These are phyloP conservation scores for Prionailurus bengalensis DNA, from an alignment of 2,113 vertebrate genomes.

Conservation along the genomic window DNA sequence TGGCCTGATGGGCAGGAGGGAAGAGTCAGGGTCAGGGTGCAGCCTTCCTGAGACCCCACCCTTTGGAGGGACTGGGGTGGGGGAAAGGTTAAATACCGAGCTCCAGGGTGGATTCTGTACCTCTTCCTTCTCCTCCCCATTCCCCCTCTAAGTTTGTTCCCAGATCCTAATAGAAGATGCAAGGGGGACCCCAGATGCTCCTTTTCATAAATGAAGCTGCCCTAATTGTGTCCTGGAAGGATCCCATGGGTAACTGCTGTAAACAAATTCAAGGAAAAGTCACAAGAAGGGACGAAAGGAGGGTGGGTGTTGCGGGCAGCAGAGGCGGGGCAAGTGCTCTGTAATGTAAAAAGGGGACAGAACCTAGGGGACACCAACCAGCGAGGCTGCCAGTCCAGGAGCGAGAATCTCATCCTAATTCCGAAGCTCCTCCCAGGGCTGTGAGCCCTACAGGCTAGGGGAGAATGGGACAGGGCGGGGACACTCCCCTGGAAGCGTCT, in stretches of 20 bases:
- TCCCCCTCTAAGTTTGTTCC: background rate
- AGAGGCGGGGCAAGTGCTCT: background rate
- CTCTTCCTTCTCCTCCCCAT: accelerated
- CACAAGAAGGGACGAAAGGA: background rate
- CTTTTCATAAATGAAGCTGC: background rate
- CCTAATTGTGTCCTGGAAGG: background rate
- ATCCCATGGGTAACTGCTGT: background rate
- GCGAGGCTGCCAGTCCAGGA: background rate
- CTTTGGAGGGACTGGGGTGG: background rate
- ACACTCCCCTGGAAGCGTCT: background rate
- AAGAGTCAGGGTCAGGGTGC: background rate
- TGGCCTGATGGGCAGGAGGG: background rate
- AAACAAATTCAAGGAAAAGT: background rate
- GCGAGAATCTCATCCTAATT: background rate
- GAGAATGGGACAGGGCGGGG: background rate
- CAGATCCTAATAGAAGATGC: background rate
- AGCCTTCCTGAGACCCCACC: background rate
- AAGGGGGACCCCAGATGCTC: background rate
- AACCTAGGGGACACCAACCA: background rate
- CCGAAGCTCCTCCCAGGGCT: background rate
- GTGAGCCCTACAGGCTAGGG: accelerated
- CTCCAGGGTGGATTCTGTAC: accelerated
- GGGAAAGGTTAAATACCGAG: accelerated
- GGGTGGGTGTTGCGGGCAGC: background rate
- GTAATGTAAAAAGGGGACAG: background rate